Percentiles rank a stretch among this genome's conserved stretches.
phyloP scores from a whole-genome alignment of 1,140 invertebrate genomes.

The Medauroidea extradentata region DNA sequence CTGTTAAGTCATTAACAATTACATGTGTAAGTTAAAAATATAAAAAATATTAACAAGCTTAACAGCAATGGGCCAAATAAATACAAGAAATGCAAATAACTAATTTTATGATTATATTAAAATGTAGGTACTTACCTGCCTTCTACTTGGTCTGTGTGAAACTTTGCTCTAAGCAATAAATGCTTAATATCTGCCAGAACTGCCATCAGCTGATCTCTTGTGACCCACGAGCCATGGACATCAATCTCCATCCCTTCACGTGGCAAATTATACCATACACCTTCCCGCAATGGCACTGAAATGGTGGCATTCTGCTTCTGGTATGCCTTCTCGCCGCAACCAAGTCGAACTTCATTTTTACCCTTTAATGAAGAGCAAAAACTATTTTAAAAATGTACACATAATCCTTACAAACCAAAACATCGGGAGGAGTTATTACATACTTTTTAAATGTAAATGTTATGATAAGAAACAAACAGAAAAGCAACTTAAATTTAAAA shows the following conservation, averaged over 20 bases:
- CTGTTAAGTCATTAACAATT: no score
- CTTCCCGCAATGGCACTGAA: slow-evolving; percentile 61
- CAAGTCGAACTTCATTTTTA: slow-evolving; percentile 64
- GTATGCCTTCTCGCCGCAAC: slow-evolving; percentile 62
- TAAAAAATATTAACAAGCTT: no score
- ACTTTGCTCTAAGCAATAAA: slow-evolving; percentile 84
- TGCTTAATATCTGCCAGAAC: slow-evolving; percentile 75
- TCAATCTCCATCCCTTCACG: slow-evolving; percentile 57
- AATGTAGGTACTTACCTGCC: slow-evolving; percentile 53
- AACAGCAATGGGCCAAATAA: no score
- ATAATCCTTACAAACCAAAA: no score
- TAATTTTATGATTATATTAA: no score
- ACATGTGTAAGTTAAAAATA: no score
- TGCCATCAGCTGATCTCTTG: slow-evolving; percentile 74
- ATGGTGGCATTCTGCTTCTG: slow-evolving; percentile 54
- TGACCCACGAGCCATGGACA: slow-evolving; percentile 59
- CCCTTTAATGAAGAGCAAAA: slow-evolving; percentile 44
- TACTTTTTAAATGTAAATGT: no score
- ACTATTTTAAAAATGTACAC: no score
- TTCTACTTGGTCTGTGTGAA: slow-evolving; percentile 91
- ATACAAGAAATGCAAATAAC: no score
- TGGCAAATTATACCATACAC: slow-evolving; percentile 68
- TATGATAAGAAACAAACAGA: no score
- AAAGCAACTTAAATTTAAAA: no score
- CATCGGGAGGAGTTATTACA: no score